Percentiles rank a stretch among this genome's conserved stretches.
phyloP scores from a whole-genome alignment of 2,888 invertebrate species.

The Eupsilia transversa region DNA sequence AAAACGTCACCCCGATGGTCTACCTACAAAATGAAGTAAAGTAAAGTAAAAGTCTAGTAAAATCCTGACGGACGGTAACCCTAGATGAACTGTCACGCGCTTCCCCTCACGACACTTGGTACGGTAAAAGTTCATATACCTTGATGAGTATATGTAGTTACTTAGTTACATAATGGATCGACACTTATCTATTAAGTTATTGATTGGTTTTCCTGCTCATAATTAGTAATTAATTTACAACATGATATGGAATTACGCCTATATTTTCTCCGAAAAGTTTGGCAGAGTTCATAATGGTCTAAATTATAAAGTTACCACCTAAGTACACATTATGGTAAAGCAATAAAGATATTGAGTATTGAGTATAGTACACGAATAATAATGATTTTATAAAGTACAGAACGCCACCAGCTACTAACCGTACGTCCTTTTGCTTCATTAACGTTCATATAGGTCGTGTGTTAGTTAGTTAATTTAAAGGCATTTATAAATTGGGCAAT shows the following conservation, averaged over 20 bases:
- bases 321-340: too few species aligned
- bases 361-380: too few species aligned
- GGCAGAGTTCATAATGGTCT: too few species aligned
- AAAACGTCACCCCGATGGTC: neutral
- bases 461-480: too few species aligned
- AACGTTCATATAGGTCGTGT: too few species aligned
- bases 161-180: neutral
- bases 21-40: neutral
- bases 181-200: slow-evolving; percentile 32
- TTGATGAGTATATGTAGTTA: slow-evolving; percentile 8
- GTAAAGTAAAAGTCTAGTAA: neutral
- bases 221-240: neutral
- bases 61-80: slow-evolving; percentile 20
- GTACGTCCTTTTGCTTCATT: too few species aligned
- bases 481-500: neutral
- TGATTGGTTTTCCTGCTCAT: slow-evolving; percentile 40
- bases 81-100: slow-evolving; percentile 26
- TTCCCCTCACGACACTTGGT: slow-evolving; percentile 46
- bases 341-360: too few species aligned
- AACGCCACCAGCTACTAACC: too few species aligned
- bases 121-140: slow-evolving; percentile 47
- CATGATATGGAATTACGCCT: too few species aligned
- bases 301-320: too few species aligned
- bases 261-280: too few species aligned
- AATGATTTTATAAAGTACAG: too few species aligned